Evolutionary conservation across 2,888 invertebrate genomes (phyloP), one percentile per base, ranked within the genome.

Genomic region (Syritta pipiens): DNA sequence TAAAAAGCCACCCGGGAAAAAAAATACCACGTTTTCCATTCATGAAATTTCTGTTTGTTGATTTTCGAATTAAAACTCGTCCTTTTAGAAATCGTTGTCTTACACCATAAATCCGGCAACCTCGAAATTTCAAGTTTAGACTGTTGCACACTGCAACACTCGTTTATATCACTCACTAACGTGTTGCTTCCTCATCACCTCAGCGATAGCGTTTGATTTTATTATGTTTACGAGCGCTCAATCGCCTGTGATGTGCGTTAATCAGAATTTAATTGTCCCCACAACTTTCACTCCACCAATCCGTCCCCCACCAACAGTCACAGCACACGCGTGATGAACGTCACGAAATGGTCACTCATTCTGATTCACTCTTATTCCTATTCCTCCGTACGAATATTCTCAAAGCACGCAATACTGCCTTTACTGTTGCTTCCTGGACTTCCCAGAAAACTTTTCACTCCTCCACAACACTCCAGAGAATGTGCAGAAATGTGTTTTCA

Each of bases 311-410:
- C 32, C 32, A 22, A 12, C 55, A 28, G 28, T 14, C 48, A 57
- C 14, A 22, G 28, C n/a, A 46, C 46, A 71, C 51, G 63, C 76
- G 65, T 65, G 46, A 71, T 63, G 46, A 32, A 55, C 60, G 40
- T 48, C 40, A 60, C 48, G 35, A 77, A 72, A 67, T 72, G 59
- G 72, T 63, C 65, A 77, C 49, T 44, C 35, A 62, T 32, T 6
- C 17, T 14, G 14, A n/a, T 6, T 48, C 12, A 32, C 14, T 35
- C 44, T 26, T 48, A 40, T 19, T 46, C 1, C 40, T 7, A 1
- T 17, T 4, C 40, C 1, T 12, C 3, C 14, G 24, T 14, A 40
- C 12, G 42, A 48, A 68, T 68, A 12, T 40, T 30, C 17, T 22
- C 24, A 24, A 17, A 48, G 40, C 77, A 77, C 72, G 77, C 65